Percentiles rank a stretch among this genome's conserved stretches.
Conservation (phyloP, 2,888 invertebrate species). For the Leptinotarsa haldemani region DNA sequence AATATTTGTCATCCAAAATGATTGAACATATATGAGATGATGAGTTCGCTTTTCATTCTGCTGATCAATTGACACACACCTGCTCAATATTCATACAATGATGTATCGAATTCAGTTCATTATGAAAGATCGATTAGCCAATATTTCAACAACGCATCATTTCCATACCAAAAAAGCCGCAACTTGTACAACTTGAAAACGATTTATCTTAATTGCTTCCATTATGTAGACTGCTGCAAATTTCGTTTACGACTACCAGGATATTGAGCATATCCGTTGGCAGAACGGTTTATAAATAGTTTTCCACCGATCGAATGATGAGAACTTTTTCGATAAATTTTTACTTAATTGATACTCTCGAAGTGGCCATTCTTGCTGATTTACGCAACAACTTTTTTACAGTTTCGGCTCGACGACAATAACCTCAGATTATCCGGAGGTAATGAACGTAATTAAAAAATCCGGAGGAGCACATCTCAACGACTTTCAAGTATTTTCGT, state of each 20-base stretch:
- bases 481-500: conserved; percentile 18
- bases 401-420: not conserved
- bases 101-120: not conserved
- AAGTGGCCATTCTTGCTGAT: conserved; percentile 11
- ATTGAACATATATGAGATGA: too few species aligned
- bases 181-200: conserved; percentile 2
- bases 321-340: conserved; percentile 3
- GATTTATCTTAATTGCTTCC: conserved; percentile 13
- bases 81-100: too few species aligned
- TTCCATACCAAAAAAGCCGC: conserved; percentile 11
- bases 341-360: conserved; percentile 1
- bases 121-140: not conserved
- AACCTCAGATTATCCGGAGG: conserved; percentile 9
- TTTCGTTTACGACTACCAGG: conserved; percentile 17
- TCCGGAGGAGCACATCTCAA: not conserved
- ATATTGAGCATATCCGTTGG: conserved; percentile 16
- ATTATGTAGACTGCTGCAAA: conserved; percentile 16
- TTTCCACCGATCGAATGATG: not conserved
- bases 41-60: too few species aligned
- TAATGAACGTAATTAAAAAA: conserved; percentile 15
- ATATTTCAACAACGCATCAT: not conserved
- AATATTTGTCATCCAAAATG: too few species aligned
- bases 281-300: not conserved
- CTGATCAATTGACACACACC: too few species aligned
- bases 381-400: conserved; percentile 11